Conservation (phyloP, 2,888 invertebrate species). For the Mesorhabditis belari region DNA sequence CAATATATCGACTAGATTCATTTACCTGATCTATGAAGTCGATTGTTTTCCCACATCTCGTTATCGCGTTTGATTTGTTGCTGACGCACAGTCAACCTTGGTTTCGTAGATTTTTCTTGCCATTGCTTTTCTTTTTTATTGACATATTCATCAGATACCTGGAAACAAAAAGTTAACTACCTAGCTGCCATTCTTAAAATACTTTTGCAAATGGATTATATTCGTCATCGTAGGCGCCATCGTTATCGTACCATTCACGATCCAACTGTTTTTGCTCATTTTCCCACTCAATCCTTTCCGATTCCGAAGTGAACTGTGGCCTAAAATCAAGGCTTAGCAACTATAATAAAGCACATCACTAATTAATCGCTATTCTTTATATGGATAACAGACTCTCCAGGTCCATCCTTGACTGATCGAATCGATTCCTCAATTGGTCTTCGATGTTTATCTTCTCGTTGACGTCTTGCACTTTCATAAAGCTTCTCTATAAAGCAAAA, state of each 20-base stretch:
- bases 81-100: conserved; percentile 81
- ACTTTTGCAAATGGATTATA: conserved; percentile 76
- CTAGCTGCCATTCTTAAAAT: neutral
- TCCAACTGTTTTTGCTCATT: conserved; percentile 79
- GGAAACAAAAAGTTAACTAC: neutral
- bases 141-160: conserved; percentile 72
- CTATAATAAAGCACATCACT: neutral
- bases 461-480: conserved; percentile 32
- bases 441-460: conserved; percentile 15
- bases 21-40: conserved; percentile 73
- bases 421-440: conserved; percentile 20
- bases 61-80: conserved; percentile 91
- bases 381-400: conserved; percentile 8
- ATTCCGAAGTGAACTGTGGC: conserved; percentile 57
- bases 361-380: neutral
- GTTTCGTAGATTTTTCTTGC: conserved; percentile 70
- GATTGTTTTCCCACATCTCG: conserved; percentile 94
- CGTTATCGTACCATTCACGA: conserved; percentile 92
- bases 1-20: too few relatives aligned
- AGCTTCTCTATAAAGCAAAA: conserved; percentile 30
- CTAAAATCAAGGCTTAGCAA: neutral
- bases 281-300: conserved; percentile 77
- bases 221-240: conserved; percentile 71
- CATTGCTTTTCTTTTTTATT: conserved; percentile 85
- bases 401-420: conserved; percentile 21